Conservation (phyloP, 2,888 invertebrate species). For the Platycheirus albimanus region DNA sequence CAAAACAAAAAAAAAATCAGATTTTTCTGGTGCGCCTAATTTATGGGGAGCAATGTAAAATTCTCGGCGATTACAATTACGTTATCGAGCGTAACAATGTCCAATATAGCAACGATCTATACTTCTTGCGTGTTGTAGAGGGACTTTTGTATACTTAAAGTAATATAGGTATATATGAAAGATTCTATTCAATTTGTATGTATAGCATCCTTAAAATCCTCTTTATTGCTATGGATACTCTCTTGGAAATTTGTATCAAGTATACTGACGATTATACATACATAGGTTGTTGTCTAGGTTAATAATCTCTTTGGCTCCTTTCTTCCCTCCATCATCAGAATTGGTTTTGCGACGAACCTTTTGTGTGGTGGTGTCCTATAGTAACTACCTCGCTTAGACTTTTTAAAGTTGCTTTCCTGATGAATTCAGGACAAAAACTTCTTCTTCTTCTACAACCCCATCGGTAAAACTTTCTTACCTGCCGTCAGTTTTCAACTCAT, state of each 20-base stretch:
- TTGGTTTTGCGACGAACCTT: too few relatives aligned
- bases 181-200: conserved; percentile 39
- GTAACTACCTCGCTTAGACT: background rate
- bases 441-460: too few relatives aligned
- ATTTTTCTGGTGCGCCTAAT: conserved; percentile 58
- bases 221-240: conserved; percentile 55
- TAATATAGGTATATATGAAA: background rate
- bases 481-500: background rate
- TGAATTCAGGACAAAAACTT: background rate
- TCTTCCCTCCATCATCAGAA: conserved; percentile 1
- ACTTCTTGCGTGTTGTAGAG: conserved; percentile 7
- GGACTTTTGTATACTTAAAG: background rate
- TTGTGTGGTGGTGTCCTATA: too few relatives aligned
- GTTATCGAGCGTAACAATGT: conserved; percentile 66
- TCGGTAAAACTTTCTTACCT: background rate
- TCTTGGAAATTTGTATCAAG: conserved; percentile 21
- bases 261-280: background rate
- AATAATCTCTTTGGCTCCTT: conserved; percentile 49
- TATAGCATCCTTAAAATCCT: conserved; percentile 43
- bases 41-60: conserved; percentile 52
- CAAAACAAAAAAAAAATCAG: too few relatives aligned
- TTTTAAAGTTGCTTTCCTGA: conserved; percentile 8
- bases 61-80: conserved; percentile 57
- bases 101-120: conserved; percentile 47
- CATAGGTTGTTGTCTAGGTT: conserved; percentile 54